phyloP scores from a whole-genome alignment of 2,888 invertebrate genomes.

The Eudasyphora cyanicolor region DNA sequence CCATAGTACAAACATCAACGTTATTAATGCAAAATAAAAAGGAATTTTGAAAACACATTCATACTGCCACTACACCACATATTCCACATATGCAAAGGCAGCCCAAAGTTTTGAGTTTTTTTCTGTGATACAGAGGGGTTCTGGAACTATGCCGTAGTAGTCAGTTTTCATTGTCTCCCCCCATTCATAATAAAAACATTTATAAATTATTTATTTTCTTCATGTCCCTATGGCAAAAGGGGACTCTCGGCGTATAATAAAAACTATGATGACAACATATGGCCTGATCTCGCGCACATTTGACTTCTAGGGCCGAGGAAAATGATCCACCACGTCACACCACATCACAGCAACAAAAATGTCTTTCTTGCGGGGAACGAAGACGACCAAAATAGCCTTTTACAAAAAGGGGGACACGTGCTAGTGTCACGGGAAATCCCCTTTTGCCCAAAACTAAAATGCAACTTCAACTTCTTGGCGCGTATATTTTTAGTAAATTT shows the following conservation, averaged over 20 bases:
- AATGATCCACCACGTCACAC: background rate
- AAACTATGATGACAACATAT: conserved; percentile 64
- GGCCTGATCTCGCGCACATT: conserved; percentile 47
- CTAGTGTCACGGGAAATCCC: conserved; percentile 63
- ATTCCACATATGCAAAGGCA: background rate
- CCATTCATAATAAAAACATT: conserved; percentile 63
- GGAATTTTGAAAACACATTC: conserved; percentile 25
- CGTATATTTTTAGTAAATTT: conserved; percentile 36
- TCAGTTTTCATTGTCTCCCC: conserved; percentile 1
- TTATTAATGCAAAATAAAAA: conserved; percentile 33
- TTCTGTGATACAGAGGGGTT: background rate
- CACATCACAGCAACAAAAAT: conserved; percentile 16
- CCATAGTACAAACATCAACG: background rate
- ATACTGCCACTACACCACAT: background rate
- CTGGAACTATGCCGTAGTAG: background rate
- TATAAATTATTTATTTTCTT: conserved; percentile 24
- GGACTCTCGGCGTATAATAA: conserved; percentile 51
- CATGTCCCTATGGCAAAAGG: conserved; percentile 18
- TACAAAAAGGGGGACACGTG: conserved; percentile 56
- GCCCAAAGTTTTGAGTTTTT: too few relatives aligned
- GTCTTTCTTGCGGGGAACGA: conserved; percentile 50
- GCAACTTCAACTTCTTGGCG: background rate
- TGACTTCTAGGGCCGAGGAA: conserved; percentile 41
- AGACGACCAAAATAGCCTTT: conserved; percentile 42
- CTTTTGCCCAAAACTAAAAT: conserved; percentile 35